Evolutionary conservation across 1,140 invertebrate species (phyloP).

Genomic region (Scaptomyza montana): DNA sequence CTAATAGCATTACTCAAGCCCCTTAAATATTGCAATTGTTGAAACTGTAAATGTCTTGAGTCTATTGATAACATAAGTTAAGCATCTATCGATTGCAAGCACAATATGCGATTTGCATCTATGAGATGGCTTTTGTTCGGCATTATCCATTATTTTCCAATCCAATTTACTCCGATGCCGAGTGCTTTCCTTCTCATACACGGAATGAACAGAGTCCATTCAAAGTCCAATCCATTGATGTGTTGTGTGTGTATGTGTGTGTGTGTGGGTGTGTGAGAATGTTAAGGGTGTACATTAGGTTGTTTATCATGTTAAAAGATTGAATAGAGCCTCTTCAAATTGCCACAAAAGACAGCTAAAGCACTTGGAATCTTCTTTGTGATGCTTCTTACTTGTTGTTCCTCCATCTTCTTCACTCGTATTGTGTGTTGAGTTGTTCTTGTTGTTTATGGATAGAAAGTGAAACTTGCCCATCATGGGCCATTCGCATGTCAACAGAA

Average conservation of each 20-base stretch:
- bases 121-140: slow-evolving; percentile 17
- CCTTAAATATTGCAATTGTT: not conserved
- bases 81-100: too few relatives aligned
- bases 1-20: too few relatives aligned
- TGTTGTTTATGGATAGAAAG: not conserved
- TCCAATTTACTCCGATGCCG: slow-evolving; percentile 68
- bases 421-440: slow-evolving; percentile 3
- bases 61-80: too few relatives aligned
- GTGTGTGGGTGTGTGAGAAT: slow-evolving; percentile 28
- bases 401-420: not conserved
- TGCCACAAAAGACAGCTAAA: slow-evolving; percentile 60
- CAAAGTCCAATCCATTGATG: slow-evolving; percentile 5
- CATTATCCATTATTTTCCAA: slow-evolving; percentile 48
- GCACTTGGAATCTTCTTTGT: slow-evolving; percentile 36
- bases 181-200: slow-evolving; percentile 19
- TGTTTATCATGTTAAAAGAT: slow-evolving; percentile 77
- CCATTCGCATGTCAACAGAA: slow-evolving; percentile 49
- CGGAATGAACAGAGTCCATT: slow-evolving; percentile 4
- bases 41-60: too few relatives aligned
- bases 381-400: not conserved
- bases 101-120: not conserved
- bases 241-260: not conserved
- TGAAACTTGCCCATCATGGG: slow-evolving; percentile 22
- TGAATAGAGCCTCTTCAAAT: slow-evolving; percentile 52
- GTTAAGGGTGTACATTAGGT: slow-evolving; percentile 62